Conservation (phyloP, 1,140 invertebrate genomes). For the Eumaeus atala region DNA sequence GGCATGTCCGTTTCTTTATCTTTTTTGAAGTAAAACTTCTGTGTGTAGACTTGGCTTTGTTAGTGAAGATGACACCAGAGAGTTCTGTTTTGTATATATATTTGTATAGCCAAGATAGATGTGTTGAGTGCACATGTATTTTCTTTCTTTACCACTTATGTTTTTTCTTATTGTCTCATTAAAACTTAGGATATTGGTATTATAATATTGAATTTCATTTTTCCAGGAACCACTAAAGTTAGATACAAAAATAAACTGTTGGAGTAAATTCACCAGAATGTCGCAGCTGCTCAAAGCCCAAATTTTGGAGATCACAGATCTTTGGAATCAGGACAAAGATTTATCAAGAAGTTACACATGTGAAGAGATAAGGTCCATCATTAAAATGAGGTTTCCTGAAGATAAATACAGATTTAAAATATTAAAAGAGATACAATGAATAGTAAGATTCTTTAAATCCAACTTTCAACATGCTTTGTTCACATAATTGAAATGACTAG, state of each 20-base stretch:
- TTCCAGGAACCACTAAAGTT: constrained; percentile 45
- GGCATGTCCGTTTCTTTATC: too few species aligned
- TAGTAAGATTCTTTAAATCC: constrained; percentile 11
- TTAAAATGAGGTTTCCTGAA: constrained; percentile 61
- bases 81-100: too few species aligned
- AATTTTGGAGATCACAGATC: constrained; percentile 42
- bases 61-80: too few species aligned
- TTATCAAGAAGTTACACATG: constrained; percentile 42
- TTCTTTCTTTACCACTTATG: not conserved
- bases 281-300: constrained; percentile 50
- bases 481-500: not conserved
- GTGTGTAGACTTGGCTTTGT: too few species aligned
- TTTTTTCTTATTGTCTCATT: not conserved
- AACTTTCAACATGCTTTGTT: not conserved
- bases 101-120: too few species aligned
- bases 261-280: constrained; percentile 53
- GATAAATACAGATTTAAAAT: constrained; percentile 55
- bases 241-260: constrained; percentile 42
- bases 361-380: constrained; percentile 53
- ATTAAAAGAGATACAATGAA: constrained; percentile 60
- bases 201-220: constrained; percentile 21
- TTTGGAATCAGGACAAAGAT: constrained; percentile 40
- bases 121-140: too few species aligned
- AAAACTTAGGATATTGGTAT: not conserved
- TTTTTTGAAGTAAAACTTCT: too few species aligned